Evolutionary conservation across 2,888 invertebrate genomes (phyloP).

Genomic region (Limulus polyphemus): DNA sequence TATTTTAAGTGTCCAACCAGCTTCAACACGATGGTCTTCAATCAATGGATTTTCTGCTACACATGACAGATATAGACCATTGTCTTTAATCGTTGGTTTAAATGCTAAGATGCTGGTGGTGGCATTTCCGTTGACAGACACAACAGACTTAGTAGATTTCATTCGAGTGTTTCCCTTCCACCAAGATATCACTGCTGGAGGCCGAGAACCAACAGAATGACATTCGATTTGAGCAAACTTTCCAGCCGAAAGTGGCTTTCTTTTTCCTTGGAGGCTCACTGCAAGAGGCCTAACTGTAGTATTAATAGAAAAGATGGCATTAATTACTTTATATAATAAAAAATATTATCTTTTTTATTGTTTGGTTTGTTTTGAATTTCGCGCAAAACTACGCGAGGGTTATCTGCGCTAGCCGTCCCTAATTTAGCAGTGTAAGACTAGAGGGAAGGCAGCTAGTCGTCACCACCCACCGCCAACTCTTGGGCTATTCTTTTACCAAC

Average conservation of each 20-base stretch:
- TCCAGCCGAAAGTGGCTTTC: constrained; percentile 26
- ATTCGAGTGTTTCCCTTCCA: constrained; percentile 26
- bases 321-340: too few species aligned
- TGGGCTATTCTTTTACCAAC: too few species aligned
- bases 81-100: constrained; percentile 22
- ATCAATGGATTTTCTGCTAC: constrained; percentile 26
- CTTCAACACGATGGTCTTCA: constrained; percentile 23
- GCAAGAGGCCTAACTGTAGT: constrained; percentile 26
- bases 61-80: constrained; percentile 26
- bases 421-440: too few species aligned
- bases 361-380: too few species aligned
- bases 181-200: constrained; percentile 29
- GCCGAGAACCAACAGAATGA: constrained; percentile 27
- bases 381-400: too few species aligned
- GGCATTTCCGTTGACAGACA: constrained; percentile 21
- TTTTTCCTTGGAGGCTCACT: constrained; percentile 24
- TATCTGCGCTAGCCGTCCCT: too few species aligned
- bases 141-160: constrained; percentile 18
- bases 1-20: constrained; percentile 25
- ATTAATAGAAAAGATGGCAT: constrained; percentile 13
- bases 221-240: constrained; percentile 24
- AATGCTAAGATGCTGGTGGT: constrained; percentile 22
- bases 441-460: too few species aligned
- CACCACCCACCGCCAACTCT: too few species aligned
- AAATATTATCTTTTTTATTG: too few species aligned